These are phyloP conservation scores for Tyrophagus putrescentiae DNA, from an alignment of 1,140 invertebrate species.

Conservation along the genomic window DNA sequence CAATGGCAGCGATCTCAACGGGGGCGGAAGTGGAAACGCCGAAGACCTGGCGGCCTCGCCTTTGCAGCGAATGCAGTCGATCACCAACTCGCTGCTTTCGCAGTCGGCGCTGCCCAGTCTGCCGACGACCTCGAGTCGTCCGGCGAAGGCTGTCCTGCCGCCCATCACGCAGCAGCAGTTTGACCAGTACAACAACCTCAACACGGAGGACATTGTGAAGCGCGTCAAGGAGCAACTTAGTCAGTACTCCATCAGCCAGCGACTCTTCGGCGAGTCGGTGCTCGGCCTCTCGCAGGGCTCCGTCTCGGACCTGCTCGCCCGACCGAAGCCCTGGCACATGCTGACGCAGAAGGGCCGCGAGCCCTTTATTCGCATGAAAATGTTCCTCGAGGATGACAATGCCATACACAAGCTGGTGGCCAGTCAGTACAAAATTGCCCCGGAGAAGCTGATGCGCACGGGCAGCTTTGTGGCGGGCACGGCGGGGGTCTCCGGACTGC, in stretches of 20 bases:
- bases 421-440: conserved; percentile 91
- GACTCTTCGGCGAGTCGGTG: conserved; percentile 92
- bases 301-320: conserved; percentile 78
- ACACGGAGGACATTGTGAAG: conserved; percentile 95
- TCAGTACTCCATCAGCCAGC: conserved; percentile 95
- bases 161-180: conserved; percentile 98
- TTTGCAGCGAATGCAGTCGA: conserved; percentile 88
- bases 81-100: conserved; percentile 86
- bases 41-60: conserved; percentile 45
- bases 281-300: conserved; percentile 88
- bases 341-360: conserved; percentile 89
- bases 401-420: conserved; percentile 90
- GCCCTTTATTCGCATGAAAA: conserved; percentile 94
- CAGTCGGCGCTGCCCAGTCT: conserved; percentile 46
- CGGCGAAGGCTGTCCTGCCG: conserved; percentile 83
- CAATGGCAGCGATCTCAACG: conserved; percentile 17
- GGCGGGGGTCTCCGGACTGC: conserved; percentile 7
- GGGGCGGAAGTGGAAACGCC: too few species aligned
- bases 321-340: conserved; percentile 95
- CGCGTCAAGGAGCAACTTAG: conserved; percentile 92
- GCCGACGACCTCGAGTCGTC: conserved; percentile 35
- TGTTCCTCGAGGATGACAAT: conserved; percentile 92
- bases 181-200: conserved; percentile 92
- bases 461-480: conserved; percentile 58
- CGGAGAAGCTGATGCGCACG: conserved; percentile 85